A percentile compares a stretch with the other conserved stretches of the same genome.
Conservation (phyloP, 2,113 vertebrate species). For the human (Homo sapiens) region GRCh38 chr15:34479001-34479500, state of each 20-base stretch:
- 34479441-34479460: not conserved
- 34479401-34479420: not conserved
- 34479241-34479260: not conserved
- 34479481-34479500: not conserved
- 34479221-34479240: no score
- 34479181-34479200: no score
- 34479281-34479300: not conserved
- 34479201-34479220: no score
- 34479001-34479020: no score
- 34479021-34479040: no score
- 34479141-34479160: no score
- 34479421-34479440: not conserved
- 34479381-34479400: not conserved
- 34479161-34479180: no score
- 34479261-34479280: not conserved
- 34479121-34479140: no score
- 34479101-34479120: no score
- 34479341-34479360: not conserved
- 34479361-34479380: not conserved
- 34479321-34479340: not conserved
- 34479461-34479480: not conserved
- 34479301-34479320: not conserved
- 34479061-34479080: no score
- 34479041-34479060: no score
- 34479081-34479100: no score